phyloP scores from a whole-genome alignment of 2,797 vertebrate genomes.

The Cuculus canorus region DNA sequence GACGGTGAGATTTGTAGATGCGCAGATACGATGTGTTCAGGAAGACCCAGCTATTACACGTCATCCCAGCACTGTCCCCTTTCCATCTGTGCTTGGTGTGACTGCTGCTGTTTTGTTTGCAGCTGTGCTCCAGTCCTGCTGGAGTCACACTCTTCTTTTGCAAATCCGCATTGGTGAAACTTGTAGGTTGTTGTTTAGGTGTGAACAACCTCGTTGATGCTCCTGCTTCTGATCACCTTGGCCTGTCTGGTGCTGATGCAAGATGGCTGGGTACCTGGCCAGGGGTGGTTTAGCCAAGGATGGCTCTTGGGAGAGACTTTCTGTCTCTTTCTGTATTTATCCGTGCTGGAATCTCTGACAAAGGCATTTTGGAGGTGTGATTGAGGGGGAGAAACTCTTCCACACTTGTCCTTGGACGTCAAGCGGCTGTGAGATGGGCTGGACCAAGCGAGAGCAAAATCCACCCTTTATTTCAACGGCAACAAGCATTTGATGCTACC shows the following conservation, averaged over 20 bases:
- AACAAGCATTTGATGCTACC: not conserved
- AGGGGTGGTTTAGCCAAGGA: not conserved
- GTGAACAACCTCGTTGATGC: not conserved
- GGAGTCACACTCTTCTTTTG: not conserved
- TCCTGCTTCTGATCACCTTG: not conserved
- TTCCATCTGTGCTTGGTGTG: not conserved
- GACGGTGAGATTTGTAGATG: not conserved
- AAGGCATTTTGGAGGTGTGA: not conserved
- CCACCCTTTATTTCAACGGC: not conserved
- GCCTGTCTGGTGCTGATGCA: not conserved
- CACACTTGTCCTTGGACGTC: not conserved
- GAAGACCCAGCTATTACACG: not conserved
- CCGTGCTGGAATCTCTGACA: not conserved
- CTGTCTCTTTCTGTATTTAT: not conserved
- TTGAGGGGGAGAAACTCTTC: not conserved
- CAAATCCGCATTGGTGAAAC: not conserved
- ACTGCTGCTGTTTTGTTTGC: accelerated
- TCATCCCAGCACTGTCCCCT: not conserved
- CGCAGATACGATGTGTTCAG: not conserved
- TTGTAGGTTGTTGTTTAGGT: not conserved
- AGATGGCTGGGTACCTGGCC: not conserved
- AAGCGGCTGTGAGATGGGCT: not conserved
- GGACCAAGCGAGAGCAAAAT: not conserved
- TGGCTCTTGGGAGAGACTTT: not conserved
- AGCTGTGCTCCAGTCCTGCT: not conserved